These are phyloP conservation scores for Drosophila bifasciata DNA, from an alignment of 1,140 invertebrate genomes.

Conservation along the genomic window DNA sequence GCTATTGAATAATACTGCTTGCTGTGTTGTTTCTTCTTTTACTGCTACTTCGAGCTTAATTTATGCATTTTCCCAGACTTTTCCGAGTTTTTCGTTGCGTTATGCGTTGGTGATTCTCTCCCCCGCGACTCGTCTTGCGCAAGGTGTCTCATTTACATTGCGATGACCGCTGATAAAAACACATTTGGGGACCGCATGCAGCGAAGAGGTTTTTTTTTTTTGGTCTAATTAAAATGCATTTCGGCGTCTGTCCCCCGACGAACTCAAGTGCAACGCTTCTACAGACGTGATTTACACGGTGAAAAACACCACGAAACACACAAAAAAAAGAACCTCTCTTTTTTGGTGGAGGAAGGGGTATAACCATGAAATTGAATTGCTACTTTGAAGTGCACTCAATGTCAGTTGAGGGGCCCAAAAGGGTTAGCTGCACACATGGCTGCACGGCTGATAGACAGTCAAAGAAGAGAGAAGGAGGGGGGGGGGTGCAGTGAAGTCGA, in stretches of 20 bases:
- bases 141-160: slow-evolving; percentile 45
- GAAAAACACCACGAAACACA: slow-evolving; percentile 1
- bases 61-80: slow-evolving; percentile 73
- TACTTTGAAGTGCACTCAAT: slow-evolving; percentile 81
- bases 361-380: slow-evolving; percentile 81
- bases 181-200: slow-evolving; percentile 41
- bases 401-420: slow-evolving; percentile 51
- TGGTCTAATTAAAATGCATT: slow-evolving; percentile 64
- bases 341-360: slow-evolving; percentile 8
- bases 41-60: slow-evolving; percentile 36
- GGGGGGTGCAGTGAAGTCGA: not conserved
- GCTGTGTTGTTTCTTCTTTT: not conserved
- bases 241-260: slow-evolving; percentile 1
- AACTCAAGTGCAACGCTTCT: slow-evolving; percentile 67
- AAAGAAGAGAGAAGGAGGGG: not conserved
- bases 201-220: slow-evolving; percentile 11
- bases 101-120: slow-evolving; percentile 61
- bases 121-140: slow-evolving; percentile 17
- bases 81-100: slow-evolving; percentile 26
- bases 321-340: slow-evolving; percentile 20
- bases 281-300: slow-evolving; percentile 64
- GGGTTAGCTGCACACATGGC: slow-evolving; percentile 70
- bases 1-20: not conserved
- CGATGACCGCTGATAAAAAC: slow-evolving; percentile 50
- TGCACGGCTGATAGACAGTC: slow-evolving; percentile 68